Conservation (phyloP, 2,888 invertebrate species). For the Cantharis flavilabris region DNA sequence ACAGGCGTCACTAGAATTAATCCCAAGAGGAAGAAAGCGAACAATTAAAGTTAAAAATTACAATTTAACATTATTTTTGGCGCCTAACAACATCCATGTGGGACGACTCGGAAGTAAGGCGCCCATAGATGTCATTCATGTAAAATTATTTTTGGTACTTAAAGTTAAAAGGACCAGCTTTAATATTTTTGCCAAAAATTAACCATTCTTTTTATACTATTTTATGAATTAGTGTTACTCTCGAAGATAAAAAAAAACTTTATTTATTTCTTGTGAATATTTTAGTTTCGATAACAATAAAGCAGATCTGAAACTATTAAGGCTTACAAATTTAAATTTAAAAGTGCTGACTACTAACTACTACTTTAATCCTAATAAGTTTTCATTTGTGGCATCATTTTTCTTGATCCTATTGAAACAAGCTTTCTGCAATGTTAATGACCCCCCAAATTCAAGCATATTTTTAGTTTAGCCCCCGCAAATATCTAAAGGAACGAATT, state of each 20-base stretch:
- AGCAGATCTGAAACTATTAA: background rate
- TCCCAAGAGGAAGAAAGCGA: background rate
- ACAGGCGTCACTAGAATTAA: background rate
- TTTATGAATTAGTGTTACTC: background rate
- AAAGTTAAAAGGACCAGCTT: background rate
- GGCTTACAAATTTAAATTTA: background rate
- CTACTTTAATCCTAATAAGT: background rate
- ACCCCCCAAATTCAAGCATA: background rate
- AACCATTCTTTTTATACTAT: background rate
- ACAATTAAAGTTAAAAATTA: background rate
- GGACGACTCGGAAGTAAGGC: background rate
- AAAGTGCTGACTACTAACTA: background rate
- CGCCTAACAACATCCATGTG: background rate
- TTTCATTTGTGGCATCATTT: conserved; percentile 1
- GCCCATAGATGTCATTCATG: background rate
- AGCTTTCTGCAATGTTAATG: background rate
- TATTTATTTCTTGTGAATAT: background rate
- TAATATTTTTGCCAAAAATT: background rate
- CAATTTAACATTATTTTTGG: background rate
- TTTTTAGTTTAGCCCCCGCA: conserved; percentile 1
- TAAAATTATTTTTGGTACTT: background rate
- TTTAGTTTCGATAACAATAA: background rate
- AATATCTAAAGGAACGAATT: background rate
- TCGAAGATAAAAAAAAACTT: background rate
- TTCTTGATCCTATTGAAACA: background rate